A percentile compares a stretch with the other conserved stretches of the same genome.
Evolutionary conservation across 2,113 vertebrate species (phyloP).

Genomic region (Ariopsis seemanni): DNA sequence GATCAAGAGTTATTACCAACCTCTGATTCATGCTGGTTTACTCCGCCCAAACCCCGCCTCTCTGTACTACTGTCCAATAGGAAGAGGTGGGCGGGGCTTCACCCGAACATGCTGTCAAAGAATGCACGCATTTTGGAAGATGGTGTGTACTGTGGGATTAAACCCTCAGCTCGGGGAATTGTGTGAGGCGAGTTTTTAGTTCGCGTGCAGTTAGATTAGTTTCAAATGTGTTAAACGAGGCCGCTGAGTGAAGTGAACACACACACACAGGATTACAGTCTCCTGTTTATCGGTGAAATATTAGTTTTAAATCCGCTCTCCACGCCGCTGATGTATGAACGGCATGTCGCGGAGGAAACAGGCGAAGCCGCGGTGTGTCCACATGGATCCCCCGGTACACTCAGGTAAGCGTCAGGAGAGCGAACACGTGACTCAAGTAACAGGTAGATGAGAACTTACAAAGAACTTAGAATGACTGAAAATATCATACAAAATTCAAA

Average conservation of each 20-base stretch:
- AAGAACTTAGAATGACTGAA: background rate
- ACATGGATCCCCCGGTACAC: slow-evolving; percentile 89
- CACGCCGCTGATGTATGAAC: slow-evolving; percentile 57
- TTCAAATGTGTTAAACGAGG: background rate
- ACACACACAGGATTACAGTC: background rate
- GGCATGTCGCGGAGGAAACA: slow-evolving; percentile 99
- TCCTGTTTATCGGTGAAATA: background rate
- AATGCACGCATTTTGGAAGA: slow-evolving; percentile 9
- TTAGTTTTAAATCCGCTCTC: background rate
- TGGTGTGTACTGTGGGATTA: background rate
- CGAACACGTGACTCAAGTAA: background rate
- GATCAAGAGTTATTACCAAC: background rate
- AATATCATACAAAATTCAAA: background rate
- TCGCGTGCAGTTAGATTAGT: too few species aligned
- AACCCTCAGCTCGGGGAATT: background rate
- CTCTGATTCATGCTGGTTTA: slow-evolving; percentile 35
- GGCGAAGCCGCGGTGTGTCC: slow-evolving; percentile 98
- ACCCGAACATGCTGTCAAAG: slow-evolving; percentile 23
- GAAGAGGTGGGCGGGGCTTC: slow-evolving; percentile 1
- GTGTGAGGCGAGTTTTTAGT: background rate
- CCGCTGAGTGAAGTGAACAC: background rate
- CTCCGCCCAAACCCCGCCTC: background rate
- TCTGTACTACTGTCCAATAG: slow-evolving; percentile 28
- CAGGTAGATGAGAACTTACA: background rate
- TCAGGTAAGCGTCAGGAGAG: slow-evolving; percentile 84